Evolutionary conservation across 2,888 invertebrate genomes (phyloP), one percentile per base, ranked within the genome.

Genomic region (Patella caerulea): DNA sequence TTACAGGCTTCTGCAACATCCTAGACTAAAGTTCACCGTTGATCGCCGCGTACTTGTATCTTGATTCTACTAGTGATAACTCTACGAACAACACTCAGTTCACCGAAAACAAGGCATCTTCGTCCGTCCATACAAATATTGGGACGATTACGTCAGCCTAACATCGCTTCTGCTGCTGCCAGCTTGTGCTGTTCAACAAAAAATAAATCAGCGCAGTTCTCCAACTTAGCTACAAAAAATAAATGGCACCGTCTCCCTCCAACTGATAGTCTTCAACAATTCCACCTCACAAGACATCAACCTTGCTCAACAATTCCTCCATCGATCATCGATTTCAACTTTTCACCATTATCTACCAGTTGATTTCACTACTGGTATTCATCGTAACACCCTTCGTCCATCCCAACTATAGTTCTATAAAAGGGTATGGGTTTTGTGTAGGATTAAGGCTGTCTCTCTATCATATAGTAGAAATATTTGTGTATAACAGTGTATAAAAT

Each of bases 301-400:
- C 65, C 24, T 65, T 65, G 45, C 65, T 65, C 65, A 65, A 24
- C 65, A 65, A 65, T 24, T 24, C 65, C 65, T 65, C 24, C 65
- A 65, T 65, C 65, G 65, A 65, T 65, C 65, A 65, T 65, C 65
- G 65, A 24, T 65, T 24, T 65, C 65, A 65, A 65, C 65, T 24
- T 65, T 65, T 65, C 65, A 65, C 65, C 19, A 45, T 45, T 45
- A 45, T 45, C 45, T 45, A 45, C 45, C 45, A 45, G 45, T 45
- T 45, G 45, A 45, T 45, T 9, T 45, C 45, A 45, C 45, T 9
- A 45, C 45, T 45, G 45, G 45, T 45, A 45, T 45, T 45, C 45
- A 45, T 45, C 45, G 45, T 45, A 45, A 45, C 45, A 65, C 65
- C 65, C 65, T 65, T 65, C 24, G 65, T 65, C 65, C 65, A 65